Evolutionary conservation across 2,888 invertebrate genomes (phyloP), one percentile per base, ranked within the genome.

Genomic region (Tiliacea aurago): DNA sequence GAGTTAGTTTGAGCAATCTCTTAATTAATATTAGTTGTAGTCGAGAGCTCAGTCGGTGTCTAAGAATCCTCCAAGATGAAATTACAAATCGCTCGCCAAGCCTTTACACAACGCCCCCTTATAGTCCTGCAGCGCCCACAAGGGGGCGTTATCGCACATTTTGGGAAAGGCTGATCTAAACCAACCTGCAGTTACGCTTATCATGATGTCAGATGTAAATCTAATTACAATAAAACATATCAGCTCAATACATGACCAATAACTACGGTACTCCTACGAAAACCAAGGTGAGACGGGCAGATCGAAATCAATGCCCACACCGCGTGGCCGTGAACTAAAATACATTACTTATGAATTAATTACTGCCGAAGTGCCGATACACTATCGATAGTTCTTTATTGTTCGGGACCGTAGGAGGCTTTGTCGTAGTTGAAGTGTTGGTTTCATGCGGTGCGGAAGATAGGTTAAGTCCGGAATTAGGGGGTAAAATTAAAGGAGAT

Each of bases 291-390:
- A 84, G 76, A 67, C 75, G 3, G 73, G 75, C 77, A 82, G 76
- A 84, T 80, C 84, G 78, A 78, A 84, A 83, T 83, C 84, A 67
- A 73, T 76, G 83, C 83, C 83, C 82, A 83, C 84, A 84, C 78
- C 49, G 53, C 56, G 37, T 67, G 84, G 63, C 84, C 84, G 66
- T 84, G 84, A 84, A 84, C 83, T 75, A 76, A 84, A 83, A 83
- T 76, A 70, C 53, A 70, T 78, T 78, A 74, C 58, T 83, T 83
- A 84, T 78, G 76, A 78, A 83, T 84, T 83, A 83, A 84, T 84
- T 82, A 82, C 63, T 70, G 70, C n/a, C 67, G 23, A 70, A 78
- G 51, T 74, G 65, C 45, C 70, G 69, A 69, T 83, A 70, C 74
- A 73, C 20, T 84, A 67, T 76, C 68, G 73, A 81, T 72, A 74